Base-by-base conservation (phyloP, 1,140 invertebrate genomes). In the Neuroterus valhalla region DNA sequence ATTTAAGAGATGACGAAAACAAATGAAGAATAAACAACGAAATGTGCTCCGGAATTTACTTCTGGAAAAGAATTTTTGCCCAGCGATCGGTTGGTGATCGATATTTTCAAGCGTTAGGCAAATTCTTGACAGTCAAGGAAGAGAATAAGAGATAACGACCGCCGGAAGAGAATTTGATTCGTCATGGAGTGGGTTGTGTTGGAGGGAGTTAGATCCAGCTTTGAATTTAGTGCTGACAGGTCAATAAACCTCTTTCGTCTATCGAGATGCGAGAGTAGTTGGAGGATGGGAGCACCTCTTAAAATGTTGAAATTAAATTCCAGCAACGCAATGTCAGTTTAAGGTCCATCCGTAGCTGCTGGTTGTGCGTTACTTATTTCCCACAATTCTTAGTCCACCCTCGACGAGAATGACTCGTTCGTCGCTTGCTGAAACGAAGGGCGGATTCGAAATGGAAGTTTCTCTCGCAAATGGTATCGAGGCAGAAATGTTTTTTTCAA, bases 261-360 rank as follows among this genome's bases (percentile, higher is more conserved):
- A 84, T 85, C 77, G 78, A 78, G 68, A 75, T 71, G 45, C 52
- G 46, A 69, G 52, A 79, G 42, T 48, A 74, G 76, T 70, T 67
- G 66, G 48, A 43, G 75, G 68, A 44, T 45, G 69, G 68, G 72
- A 73, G 78, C 78, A 72, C 73, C 82, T 84, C 80, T 86, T 84
- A 85, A 86, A 86, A 86, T 78, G 83, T 83, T 80, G 81, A 86
- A 86, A 86, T 86, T 86, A 86, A 86, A 86, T 86, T 86, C 84
- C 85, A 80, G 55, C 75, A 72, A 69, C 69, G 74, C 73, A 38
- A 38, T 8, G 68, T 71, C 75, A 75, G 78, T 83, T 79, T 82
- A 84, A 85, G 79, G 81, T 79, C 78, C 78, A 82, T 82, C 84
- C 79, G 80, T 78, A 66, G 62, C 71, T 71, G 68, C 50, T 76